Evolutionary conservation across 2,113 vertebrate genomes (phyloP).

Genomic region (Tetrao urogallus): DNA sequence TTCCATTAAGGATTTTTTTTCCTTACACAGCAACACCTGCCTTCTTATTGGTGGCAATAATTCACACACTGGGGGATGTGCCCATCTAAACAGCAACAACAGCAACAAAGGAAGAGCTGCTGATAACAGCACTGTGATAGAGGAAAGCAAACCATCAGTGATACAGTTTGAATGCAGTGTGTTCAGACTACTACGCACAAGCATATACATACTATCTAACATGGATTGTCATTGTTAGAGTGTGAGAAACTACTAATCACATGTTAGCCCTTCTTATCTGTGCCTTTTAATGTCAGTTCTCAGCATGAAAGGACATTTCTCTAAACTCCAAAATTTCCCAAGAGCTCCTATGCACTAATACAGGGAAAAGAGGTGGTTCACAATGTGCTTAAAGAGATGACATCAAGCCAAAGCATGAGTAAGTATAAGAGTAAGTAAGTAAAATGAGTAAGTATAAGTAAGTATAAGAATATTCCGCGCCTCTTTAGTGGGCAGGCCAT

Average conservation of each 20-base stretch:
- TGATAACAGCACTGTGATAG: no score
- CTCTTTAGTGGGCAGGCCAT: background rate
- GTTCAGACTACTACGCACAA: background rate
- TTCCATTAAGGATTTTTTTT: background rate
- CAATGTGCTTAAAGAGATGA: background rate
- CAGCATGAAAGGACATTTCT: background rate
- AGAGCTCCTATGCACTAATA: background rate
- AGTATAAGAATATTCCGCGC: background rate
- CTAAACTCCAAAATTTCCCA: background rate
- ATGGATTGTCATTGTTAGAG: background rate
- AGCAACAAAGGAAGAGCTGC: background rate
- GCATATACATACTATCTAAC: background rate
- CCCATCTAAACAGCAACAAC: background rate
- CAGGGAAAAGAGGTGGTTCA: background rate
- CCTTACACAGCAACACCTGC: background rate
- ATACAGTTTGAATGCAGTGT: fast-evolving
- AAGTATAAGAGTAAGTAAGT: no score
- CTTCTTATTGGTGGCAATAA: background rate
- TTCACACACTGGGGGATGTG: fast-evolving
- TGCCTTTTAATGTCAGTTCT: background rate
- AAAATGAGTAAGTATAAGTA: no score
- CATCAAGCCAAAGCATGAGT: fast-evolving
- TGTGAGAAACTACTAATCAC: background rate
- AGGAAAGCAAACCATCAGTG: no score
- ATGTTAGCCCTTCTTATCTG: no score